Base-by-base conservation (phyloP, 1,140 invertebrate species). In the Oryzaephilus surinamensis region DNA sequence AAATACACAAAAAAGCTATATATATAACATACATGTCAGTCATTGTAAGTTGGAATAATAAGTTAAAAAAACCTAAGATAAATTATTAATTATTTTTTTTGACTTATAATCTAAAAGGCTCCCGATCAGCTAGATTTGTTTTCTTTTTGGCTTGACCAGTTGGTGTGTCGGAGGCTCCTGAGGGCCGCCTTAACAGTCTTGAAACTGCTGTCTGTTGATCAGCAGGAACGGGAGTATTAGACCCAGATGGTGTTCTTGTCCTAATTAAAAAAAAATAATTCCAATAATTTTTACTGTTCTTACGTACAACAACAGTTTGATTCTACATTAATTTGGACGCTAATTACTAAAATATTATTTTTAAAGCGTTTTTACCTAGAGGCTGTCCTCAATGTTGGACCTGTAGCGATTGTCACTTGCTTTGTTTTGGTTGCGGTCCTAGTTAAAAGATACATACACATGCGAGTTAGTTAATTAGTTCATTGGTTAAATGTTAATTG, bases 161-260 rank as follows among this genome's bases (percentile, higher is more conserved):
- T 6, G 70, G 60, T 1, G 68, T 69, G 29, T 76, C 73, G 0
- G 77, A 77, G 2, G 77, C 76, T 44, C 76, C 77, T 2, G 78
- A 79, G 21, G 76, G 65, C 57, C 76, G 76, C 23, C 76, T 61
- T 13, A 76, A 56, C n/a, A 82, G 52, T 45, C 73, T 72, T 17
- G 76, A 66, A n/a, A 70, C 69, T 6, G 72, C 71, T 6, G 73
- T 73, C 44, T 64, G 61, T 48, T 69, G 66, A 6, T 73, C 73
- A 12, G 76, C 64, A 6, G 76, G 70, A 39, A 79, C 66, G 20
- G 78, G 77, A 2, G 77, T 81, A 37, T 74, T 76, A 19, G 75
- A 77, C 13, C 77, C 76, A 2, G 78, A 80, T 23, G 78, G 74
- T 51, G 78, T 80, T 61, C 76, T 66, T 60, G 77, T 74, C 58